Base-by-base conservation (phyloP, 2,888 invertebrate genomes). In the Trichopoda pennipes region DNA sequence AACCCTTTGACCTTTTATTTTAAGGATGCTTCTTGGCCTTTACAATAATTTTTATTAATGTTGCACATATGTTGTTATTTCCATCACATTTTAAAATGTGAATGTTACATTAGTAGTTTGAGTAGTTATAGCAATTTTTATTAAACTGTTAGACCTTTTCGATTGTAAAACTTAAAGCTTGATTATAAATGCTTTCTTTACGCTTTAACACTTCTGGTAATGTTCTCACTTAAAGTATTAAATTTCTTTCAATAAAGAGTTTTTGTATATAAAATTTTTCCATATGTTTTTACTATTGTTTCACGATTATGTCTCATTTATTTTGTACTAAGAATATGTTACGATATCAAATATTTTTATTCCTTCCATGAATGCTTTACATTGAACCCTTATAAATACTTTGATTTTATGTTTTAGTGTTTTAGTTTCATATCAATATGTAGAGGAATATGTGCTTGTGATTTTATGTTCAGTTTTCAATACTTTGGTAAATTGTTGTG, bases 241-340 rank as follows among this genome's bases (percentile, higher is more conserved):
- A 78, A 82, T 82, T 78, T 81, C 78, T 66, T 23, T 16, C 21
- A 19, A 61, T 66, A n/a, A 35, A 35, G 51, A 66, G 64, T 76
- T 74, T 69, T 51, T 32, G 42, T 32, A 14, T n/a, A n/a, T n/a
- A n/a, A n/a, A 2, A 60, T 53, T 19, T 12, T 44, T 21, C 28
- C 12, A 58, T 68, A 47, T 28, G 38, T 56, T 68, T 56, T 51
- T 56, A 61, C 61, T 49, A 58, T 44, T 77, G 76, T 58, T 78
- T 70, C 77, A 70, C 74, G 75, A 78, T 78, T 78, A 82, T 78
- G 74, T 78, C 60, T 82, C 81, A 82, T 82, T 82, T 78, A 78
- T 78, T 82, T 82, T 70, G 78, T 75, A 70, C 16, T 61, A 53
- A 53, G 61, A 76, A 53, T 78, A 74, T 74, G 70, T 82, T 78